Evolutionary conservation across 2,888 invertebrate genomes (phyloP), one percentile per base, ranked within the genome.

Genomic region (Myopa tessellatipennis): DNA sequence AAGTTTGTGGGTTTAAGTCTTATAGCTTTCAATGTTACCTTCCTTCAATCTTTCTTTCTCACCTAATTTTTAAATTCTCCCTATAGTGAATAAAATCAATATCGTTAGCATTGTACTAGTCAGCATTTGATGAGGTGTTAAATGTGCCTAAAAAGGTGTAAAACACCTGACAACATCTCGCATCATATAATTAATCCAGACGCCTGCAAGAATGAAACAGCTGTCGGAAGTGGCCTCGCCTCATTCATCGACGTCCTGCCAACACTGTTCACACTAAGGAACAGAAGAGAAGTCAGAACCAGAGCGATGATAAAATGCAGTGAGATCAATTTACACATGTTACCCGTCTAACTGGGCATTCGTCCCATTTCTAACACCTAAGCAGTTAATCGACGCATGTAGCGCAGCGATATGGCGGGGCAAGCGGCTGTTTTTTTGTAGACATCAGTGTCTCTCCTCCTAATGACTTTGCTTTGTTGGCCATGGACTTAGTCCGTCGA

Each of bases 81-180:
- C 0, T n/a, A 55, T n/a, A 4, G 16, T 10, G n/a, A 16, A 4
- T 6, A 14, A 55, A 55, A 55, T 65, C 63, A 26, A 63, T 18
- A 63, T 36, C 60, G 60, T 18, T 16, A 26, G 61, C 10, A 61
- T 10, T 34, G 4, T 38, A 16, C 34, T 65, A 38, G 65, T 34
- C 36, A 26, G 34, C 63, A 26, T 50, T 69, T 73, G 7, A 76
- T 55, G 72, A 80, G 79, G 80, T 80, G 81, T 79, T 82, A 80
- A 80, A 79, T 81, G 77, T 67, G 79, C 78, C 79, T 80, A 82
- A 82, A 80, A 77, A 82, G 79, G 82, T 82, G 82, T 79, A 82
- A 82, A 82, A 81, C 82, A 82, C 81, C 82, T 82, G 82, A 82
- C 82, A 81, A 34, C 72, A 76, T 76, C 63, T 77, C 61, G 50